phyloP scores from a whole-genome alignment of 1,140 invertebrate genomes.

The Ostrea edulis region DNA sequence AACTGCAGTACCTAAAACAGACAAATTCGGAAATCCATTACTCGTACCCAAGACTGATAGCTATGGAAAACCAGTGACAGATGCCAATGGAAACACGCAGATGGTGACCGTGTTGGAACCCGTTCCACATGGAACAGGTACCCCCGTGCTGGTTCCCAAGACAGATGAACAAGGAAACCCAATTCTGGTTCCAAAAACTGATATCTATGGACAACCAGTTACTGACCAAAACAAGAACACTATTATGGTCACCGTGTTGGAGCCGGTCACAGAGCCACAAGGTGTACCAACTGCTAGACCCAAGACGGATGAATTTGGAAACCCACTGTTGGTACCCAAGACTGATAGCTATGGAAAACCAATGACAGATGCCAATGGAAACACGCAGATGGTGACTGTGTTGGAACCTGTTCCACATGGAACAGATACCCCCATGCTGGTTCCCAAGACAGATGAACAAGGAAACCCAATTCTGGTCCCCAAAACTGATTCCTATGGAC shows the following conservation, averaged over 20 bases:
- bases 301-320: slow-evolving; percentile 20
- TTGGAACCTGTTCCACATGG: not conserved
- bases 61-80: slow-evolving; percentile 39
- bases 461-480: slow-evolving; percentile 31
- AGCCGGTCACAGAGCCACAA: not conserved
- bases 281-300: slow-evolving; percentile 14
- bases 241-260: not conserved
- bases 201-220: slow-evolving; percentile 38
- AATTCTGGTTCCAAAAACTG: slow-evolving; percentile 11
- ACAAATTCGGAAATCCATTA: slow-evolving; percentile 45
- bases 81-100: not conserved
- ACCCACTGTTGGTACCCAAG: slow-evolving; percentile 40
- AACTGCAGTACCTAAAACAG: slow-evolving; percentile 44
- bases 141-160: slow-evolving; percentile 29
- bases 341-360: slow-evolving; percentile 43
- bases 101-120: slow-evolving; percentile 4
- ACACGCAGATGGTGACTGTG: not conserved
- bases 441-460: slow-evolving; percentile 24
- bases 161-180: slow-evolving; percentile 44
- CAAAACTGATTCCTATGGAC: slow-evolving; percentile 38
- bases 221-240: slow-evolving; percentile 27
- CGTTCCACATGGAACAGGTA: slow-evolving; percentile 16
- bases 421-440: slow-evolving; percentile 39
- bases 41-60: slow-evolving; percentile 41
- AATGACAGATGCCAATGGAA: not conserved